phyloP scores from a whole-genome alignment of 2,113 vertebrate genomes.

The Oxygymnocypris stewartii region DNA sequence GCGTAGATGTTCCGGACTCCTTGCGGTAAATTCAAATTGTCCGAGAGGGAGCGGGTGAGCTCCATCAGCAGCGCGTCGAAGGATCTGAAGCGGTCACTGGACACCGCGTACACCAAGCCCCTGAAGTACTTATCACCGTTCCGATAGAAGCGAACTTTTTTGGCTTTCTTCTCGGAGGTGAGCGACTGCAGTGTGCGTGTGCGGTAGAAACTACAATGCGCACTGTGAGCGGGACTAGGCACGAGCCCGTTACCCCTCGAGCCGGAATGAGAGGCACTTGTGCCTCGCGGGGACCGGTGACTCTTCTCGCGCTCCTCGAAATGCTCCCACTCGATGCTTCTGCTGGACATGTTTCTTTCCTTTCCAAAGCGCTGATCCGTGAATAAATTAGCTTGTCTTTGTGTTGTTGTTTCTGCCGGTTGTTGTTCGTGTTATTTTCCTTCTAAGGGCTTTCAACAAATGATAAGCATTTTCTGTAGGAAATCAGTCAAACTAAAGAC shows the following conservation, averaged over 20 bases:
- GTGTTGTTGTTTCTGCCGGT: neutral
- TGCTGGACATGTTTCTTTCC: constrained; percentile 63
- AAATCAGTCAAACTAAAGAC: neutral
- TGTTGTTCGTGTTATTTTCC: neutral
- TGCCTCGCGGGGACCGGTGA: constrained; percentile 74
- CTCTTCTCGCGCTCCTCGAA: constrained; percentile 92
- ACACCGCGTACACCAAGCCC: constrained; percentile 93
- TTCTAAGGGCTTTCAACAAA: neutral
- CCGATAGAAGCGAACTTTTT: constrained; percentile 94
- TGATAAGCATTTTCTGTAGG: neutral
- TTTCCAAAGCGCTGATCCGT: neutral
- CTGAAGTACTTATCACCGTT: constrained; percentile 98
- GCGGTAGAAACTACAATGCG: constrained; percentile 96
- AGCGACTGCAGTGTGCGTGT: constrained; percentile 95
- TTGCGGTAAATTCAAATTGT: constrained; percentile 95
- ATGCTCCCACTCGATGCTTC: constrained; percentile 93
- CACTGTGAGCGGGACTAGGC: constrained; percentile 95
- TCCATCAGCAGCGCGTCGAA: constrained; percentile 92
- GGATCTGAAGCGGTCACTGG: constrained; percentile 90
- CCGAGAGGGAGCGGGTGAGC: constrained; percentile 91
- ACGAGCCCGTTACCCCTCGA: constrained; percentile 84
- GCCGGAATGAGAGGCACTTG: constrained; percentile 74
- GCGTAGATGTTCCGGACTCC: constrained; percentile 91
- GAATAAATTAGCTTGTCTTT: neutral
- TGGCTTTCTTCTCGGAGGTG: constrained; percentile 91